phyloP scores from a whole-genome alignment of 2,113 vertebrate species.

The Trochalopteron elliotii region DNA sequence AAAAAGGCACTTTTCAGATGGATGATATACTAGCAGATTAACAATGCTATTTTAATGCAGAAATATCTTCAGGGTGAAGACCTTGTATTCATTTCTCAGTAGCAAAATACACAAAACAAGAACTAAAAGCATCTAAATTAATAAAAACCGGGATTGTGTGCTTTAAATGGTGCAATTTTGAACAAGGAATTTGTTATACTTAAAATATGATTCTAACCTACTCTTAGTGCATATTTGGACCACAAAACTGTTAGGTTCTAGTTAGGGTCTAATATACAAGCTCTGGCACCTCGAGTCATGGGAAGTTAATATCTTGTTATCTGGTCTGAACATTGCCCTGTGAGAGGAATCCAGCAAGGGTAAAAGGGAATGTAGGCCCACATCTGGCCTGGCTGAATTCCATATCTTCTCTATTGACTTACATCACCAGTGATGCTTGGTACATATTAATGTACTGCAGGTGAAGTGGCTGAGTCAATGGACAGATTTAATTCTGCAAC shows the following conservation, averaged over 20 bases:
- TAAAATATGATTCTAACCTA: neutral
- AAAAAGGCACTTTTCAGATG: neutral
- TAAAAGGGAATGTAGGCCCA: neutral
- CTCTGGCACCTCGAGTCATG: neutral
- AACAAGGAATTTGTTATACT: neutral
- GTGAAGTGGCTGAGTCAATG: neutral
- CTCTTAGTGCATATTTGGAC: neutral
- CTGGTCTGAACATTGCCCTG: neutral
- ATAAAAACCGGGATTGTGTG: neutral
- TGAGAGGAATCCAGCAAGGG: neutral
- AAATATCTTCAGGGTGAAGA: neutral
- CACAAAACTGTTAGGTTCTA: neutral
- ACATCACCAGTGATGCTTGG: neutral
- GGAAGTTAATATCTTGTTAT: neutral
- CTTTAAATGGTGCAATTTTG: neutral
- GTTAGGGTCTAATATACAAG: neutral
- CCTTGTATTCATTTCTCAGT: neutral
- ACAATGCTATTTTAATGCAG: neutral
- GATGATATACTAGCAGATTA: neutral
- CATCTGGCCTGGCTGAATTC: neutral
- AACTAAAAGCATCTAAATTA: neutral
- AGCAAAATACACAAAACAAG: neutral
- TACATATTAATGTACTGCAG: fast-evolving
- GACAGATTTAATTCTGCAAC: fast-evolving
- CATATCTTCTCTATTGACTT: neutral